Base-by-base conservation (phyloP, 2,888 invertebrate genomes). In the Spodoptera exigua region DNA sequence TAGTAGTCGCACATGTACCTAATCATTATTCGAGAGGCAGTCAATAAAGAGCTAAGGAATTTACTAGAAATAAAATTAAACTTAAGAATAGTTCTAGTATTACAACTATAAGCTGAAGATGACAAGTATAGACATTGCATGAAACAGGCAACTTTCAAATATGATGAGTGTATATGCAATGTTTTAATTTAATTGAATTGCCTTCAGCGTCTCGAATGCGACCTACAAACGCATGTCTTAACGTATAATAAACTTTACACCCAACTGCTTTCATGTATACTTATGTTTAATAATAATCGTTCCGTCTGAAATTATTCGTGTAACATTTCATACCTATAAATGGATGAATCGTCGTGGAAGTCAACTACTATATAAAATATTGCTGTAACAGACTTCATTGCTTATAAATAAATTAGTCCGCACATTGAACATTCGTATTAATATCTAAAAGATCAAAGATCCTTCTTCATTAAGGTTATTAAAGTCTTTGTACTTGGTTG, bases 181-280 rank as follows among this genome's bases (percentile, higher is more conserved):
- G 77, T 77, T 79, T 81, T 85, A 87, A 85, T 79, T 81, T 85
- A 87, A 85, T 87, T 84, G 78, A 83, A 86, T 81, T 61, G 85
- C 86, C 78, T 79, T 68, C 54, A 70, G 81, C 81, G 67, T 67
- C 70, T 72, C 73, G 66, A 78, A 79, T 70, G 48, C 72, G 74
- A 70, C 77, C 80, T 63, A 79, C 66, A 78, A 77, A 80, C 52
- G 40, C 48, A 56, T 66, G 61, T 57, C 57, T 69, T 74, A 56
- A 67, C 56, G 65, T 63, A 60, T 61, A 73, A 76, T 78, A 64
- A 56, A 70, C 46, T 46, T 74, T 53, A 32, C 49, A 55, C 44
- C 55, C 60, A 60, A 57, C 37, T 49, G 61, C 52, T 59, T 32
- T 51, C 60, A 57, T 58, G 71, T 66, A 32, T 66, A 70, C 66